Percentiles rank a stretch among this genome's conserved stretches.
Evolutionary conservation across 1,140 invertebrate species (phyloP).

Genomic region (Drosophila athabasca): DNA sequence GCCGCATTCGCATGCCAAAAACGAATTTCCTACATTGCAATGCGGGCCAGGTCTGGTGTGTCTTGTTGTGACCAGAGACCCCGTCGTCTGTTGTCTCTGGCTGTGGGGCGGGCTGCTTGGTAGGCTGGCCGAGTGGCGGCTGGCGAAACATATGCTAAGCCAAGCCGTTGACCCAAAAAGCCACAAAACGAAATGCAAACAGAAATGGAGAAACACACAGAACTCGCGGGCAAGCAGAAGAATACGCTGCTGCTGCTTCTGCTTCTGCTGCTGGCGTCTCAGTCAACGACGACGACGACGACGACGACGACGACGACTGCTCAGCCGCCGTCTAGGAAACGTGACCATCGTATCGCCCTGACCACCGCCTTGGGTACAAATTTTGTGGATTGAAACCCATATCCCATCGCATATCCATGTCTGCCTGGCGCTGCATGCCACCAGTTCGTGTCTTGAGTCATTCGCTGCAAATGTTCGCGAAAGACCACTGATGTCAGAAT

Average conservation of each 20-base stretch:
- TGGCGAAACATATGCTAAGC: constrained; percentile 79
- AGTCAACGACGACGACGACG: no score
- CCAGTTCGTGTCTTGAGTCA: constrained; percentile 76
- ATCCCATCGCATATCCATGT: neutral
- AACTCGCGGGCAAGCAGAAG: constrained; percentile 26
- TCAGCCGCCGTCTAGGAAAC: constrained; percentile 38
- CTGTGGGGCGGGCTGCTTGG: constrained; percentile 45
- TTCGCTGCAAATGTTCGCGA: constrained; percentile 38
- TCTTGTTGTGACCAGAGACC: neutral
- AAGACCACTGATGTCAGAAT: constrained; percentile 22
- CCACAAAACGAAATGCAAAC: constrained; percentile 80
- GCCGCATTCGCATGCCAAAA: constrained; percentile 77
- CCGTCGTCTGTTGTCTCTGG: constrained; percentile 17
- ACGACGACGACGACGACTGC: no score
- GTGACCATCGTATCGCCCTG: constrained; percentile 37
- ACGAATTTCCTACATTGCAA: constrained; percentile 77
- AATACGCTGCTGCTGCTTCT: constrained; percentile 10
- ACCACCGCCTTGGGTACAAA: no score
- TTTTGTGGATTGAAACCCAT: constrained; percentile 27
- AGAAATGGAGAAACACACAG: constrained; percentile 44
- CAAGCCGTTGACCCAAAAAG: constrained; percentile 80
- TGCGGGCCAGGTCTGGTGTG: constrained; percentile 46
- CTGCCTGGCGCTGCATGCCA: constrained; percentile 25
- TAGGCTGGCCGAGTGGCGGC: constrained; percentile 51
- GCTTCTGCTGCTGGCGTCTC: neutral